These are phyloP conservation scores for Osmoderma eremita DNA, from an alignment of 2,888 invertebrate genomes.

Conservation along the genomic window DNA sequence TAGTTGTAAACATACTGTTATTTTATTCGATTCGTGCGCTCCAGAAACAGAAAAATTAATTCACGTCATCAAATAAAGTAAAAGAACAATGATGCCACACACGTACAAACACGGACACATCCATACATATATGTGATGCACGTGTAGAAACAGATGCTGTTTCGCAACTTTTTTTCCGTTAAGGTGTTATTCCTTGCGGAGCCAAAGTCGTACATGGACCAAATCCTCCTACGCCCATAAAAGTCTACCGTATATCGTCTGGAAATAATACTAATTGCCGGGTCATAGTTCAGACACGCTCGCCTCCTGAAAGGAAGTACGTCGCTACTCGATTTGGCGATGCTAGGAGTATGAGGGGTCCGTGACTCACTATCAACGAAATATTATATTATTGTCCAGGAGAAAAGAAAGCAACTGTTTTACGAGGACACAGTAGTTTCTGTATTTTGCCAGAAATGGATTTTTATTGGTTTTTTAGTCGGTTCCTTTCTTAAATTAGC, in stretches of 20 bases:
- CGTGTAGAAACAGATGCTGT: conserved; percentile 17
- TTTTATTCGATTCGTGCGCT: background rate
- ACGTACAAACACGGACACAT: background rate
- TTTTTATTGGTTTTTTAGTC: conserved; percentile 20
- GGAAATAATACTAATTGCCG: conserved; percentile 47
- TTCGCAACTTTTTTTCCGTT: conserved; percentile 32
- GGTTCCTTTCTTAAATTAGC: conserved; percentile 1
- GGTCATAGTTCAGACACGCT: conserved; percentile 42
- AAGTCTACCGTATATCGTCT: conserved; percentile 44
- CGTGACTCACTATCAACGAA: conserved; percentile 35
- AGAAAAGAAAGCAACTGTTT: conserved; percentile 25
- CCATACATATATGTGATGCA: background rate
- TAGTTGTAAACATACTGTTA: conserved; percentile 1
- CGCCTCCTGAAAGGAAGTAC: conserved; percentile 36
- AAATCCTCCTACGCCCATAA: conserved; percentile 44
- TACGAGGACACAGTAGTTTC: background rate
- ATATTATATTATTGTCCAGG: conserved; percentile 16
- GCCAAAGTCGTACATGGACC: conserved; percentile 38
- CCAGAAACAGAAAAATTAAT: conserved; percentile 30
- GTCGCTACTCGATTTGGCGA: conserved; percentile 41
- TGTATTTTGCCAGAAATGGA: conserved; percentile 19
- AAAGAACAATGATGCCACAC: conserved; percentile 30
- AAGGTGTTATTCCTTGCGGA: conserved; percentile 27
- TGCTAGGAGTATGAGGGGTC: conserved; percentile 12
- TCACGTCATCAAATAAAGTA: conserved; percentile 27